Base-by-base conservation (phyloP, 1,140 invertebrate species). In the Drosophila trapezifrons region DNA sequence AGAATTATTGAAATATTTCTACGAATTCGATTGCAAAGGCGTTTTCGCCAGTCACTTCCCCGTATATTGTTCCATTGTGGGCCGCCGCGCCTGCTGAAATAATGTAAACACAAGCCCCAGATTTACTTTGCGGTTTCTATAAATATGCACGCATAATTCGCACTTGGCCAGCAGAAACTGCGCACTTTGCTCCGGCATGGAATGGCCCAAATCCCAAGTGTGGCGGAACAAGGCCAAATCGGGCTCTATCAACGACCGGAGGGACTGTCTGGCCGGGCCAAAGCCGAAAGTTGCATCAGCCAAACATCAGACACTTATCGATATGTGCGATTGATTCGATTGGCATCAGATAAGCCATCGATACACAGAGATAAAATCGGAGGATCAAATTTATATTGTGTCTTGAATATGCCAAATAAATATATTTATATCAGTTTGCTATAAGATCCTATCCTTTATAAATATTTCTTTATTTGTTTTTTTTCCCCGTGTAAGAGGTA, bases 241-340 rank as follows among this genome's bases (percentile, higher is more conserved):
- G 45, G 22, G 25, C 12, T 35, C 47, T 57, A 70, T 70, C 45
- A 56, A 63, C 59, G 65, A 46, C 63, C 65, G 60, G 59, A 56
- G 29, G 42, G 13, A 13, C 22, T 32, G 74, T 77, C 73, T 77
- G 27, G 73, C 27, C 35, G 15, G 1, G 27, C 22, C 27, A 51
- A 60, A 20, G 20, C 18, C 18, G 8, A 40, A 72, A 72, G 74
- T 89, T 89, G 74, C 84, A 89, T 89, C 84, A 89, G 84, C 84
- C 84, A 80, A 54, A 54, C 32, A 72, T 78, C 56, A 51, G 17
- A 45, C 27, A 13, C 12, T 35, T 9, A 18, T 45, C 27, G 40
- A 47, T 66, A 71, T 64, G 10, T 6, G 1, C 22, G 45, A 40
- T 49, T 49, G 43, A 60, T 49, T 49, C n/a, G 69, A 58, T 71